Evolutionary conservation across 2,797 vertebrate genomes (phyloP), one percentile per base, ranked within the genome.

Genomic region (Numenius phaeopus): DNA sequence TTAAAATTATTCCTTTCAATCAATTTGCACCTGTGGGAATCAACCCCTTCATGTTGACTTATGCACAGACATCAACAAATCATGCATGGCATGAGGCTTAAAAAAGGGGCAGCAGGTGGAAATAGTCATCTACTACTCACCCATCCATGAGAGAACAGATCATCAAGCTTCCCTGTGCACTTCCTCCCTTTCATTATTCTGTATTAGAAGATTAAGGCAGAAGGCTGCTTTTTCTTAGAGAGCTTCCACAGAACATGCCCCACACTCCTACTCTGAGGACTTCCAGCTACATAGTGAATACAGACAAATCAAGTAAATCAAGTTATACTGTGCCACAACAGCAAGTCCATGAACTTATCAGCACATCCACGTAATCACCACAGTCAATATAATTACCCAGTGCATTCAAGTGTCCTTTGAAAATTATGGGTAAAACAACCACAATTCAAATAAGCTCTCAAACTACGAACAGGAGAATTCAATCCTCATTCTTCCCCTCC

Each of bases 81-180:
- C 13, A 57, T 0, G 1, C 8, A 62, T 7, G 4, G 7, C 32
- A 54, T 5, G 2, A 80, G 29, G 42, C 30, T 50, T 82, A 52
- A 39, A 39, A 83, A 66, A 32, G 9, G 9, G 21, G 27, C 14
- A 81, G 27, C 15, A 44, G 9, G 30, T 47, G 2, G 46, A 50
- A 91, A 54, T 0, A 55, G 72, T 30, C 10, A 87, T 12, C 46
- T 40, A 17, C 58, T 64, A 30, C 26, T 80, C 27, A n/a, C 14
- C 10, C 15, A n/a, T 3, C 12, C 46, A 46, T 6, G 1, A 55
- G 42, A 70, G 72, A 24, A 77, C 1, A 64, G 39, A 44, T 40
- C 14, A 78, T 32, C 8, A 32, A 12, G 24, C 44, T 66, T 40
- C 69, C 34, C 20, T n/a, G 5, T 14, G 15, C 40, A 49, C 29